Evolutionary conservation across 2,113 vertebrate genomes (phyloP), one percentile per base, ranked within the genome.

Genomic region (Amazona guildingii): DNA sequence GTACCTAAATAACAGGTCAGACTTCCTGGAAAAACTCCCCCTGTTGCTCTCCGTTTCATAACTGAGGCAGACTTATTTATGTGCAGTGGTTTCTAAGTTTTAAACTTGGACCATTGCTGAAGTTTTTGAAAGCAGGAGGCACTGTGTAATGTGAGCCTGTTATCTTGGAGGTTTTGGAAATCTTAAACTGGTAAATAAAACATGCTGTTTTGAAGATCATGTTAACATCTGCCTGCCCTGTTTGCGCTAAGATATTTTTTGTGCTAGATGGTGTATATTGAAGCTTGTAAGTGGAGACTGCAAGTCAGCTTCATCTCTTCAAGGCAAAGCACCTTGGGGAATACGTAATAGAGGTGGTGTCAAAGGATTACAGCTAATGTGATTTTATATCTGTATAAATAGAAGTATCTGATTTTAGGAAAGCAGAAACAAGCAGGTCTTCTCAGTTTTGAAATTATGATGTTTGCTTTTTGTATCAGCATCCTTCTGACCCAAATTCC

Each of bases 1-100:
- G 18, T 83, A 55, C 52, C 33, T 77, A 88, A 94, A 86, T 93
- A 90, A 61, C 55, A 88, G 76, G 55, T 61, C 76, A 84, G 61
- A 25, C 68, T 96, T 96, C 92, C 66, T 88, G 88, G 78, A 94
- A 89, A 52, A 84, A 20, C 39, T 95, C 21, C 11, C 24, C 20
- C 7, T 57, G 25, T 80, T 93, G 49, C 61, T 90, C 29, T 94
- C 31, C 4, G 19, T 83, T 92, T 88, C 68, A 14, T 55, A 83
- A 51, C 46, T 59, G 67, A 72, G 37, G 25, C 90, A 73, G 66
- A 49, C 13, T 43, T 82, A 62, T 11, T 80, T 78, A 79, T 51
- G 11, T 63, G 68, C 83, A 62, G 29, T 90, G 82, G 54, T 95
- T 94, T 90, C 39, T 66, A 1, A 66, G 31, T 90, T 81, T 90